phyloP scores from a whole-genome alignment of 2,113 vertebrate species.

The Spea multiplicata region DNA sequence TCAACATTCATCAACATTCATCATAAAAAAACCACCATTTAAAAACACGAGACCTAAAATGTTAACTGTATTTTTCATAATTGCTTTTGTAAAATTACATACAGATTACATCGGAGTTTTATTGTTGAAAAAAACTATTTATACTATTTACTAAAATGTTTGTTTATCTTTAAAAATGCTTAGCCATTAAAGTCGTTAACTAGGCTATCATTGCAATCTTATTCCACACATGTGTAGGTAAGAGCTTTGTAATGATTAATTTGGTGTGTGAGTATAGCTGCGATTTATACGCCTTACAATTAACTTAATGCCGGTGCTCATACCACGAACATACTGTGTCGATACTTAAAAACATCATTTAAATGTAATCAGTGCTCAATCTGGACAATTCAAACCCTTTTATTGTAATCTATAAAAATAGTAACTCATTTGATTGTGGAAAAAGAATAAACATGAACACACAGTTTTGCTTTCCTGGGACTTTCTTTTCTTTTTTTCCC shows the following conservation, averaged over 20 bases:
- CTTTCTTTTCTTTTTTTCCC: background rate
- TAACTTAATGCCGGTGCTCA: constrained; percentile 16
- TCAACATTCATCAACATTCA: no score
- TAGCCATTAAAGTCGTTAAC: constrained; percentile 14
- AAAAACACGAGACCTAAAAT: no score
- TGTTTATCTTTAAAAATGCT: constrained; percentile 2
- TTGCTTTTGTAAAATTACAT: no score
- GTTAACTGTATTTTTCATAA: no score
- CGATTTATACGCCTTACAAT: constrained; percentile 27
- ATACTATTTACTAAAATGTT: constrained; percentile 4
- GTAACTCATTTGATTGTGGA: constrained; percentile 2
- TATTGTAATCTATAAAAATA: constrained; percentile 12
- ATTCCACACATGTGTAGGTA: constrained; percentile 3
- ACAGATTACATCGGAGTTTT: no score
- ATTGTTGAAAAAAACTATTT: no score
- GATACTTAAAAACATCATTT: constrained; percentile 31
- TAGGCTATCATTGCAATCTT: constrained; percentile 20
- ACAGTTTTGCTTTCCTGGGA: background rate
- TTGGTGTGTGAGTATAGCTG: background rate
- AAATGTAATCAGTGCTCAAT: constrained; percentile 39
- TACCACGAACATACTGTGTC: constrained; percentile 7
- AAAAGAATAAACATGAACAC: background rate
- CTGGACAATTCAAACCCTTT: constrained; percentile 29
- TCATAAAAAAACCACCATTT: no score
- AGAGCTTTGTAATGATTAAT: constrained; percentile 19